These are phyloP conservation scores for Leptopilina myrica DNA, from an alignment of 2,888 invertebrate species.

Conservation along the genomic window DNA sequence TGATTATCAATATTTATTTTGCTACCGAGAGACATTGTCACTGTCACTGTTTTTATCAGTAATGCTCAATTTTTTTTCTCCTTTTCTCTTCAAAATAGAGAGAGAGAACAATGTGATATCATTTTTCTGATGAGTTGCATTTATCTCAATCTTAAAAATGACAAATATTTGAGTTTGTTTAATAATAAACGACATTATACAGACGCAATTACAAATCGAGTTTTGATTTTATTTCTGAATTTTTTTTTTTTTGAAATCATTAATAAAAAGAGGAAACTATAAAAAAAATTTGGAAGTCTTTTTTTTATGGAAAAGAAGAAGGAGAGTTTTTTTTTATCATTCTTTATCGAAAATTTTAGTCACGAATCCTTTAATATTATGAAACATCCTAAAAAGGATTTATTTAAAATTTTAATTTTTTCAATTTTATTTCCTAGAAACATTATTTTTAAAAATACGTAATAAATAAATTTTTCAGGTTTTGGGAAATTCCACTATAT, in stretches of 20 bases:
- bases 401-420: no score
- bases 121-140: conserved; percentile 1
- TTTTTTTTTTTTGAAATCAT: conserved; percentile 21
- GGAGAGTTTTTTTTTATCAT: no score
- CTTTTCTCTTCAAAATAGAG: neutral
- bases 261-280: no score
- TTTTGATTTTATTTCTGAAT: neutral
- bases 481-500: conserved; percentile 79
- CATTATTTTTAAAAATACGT: no score
- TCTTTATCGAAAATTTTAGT: no score
- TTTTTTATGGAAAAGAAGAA: no score
- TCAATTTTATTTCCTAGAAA: neutral
- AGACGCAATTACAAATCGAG: neutral
- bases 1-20: conserved; percentile 25
- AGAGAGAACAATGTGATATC: conserved; percentile 26
- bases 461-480: conserved; percentile 66
- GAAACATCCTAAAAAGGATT: no score
- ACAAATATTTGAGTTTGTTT: conserved; percentile 28
- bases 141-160: conserved; percentile 5
- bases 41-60: neutral
- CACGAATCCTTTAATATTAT: no score
- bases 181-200: neutral
- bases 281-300: no score
- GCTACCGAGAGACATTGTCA: conserved; percentile 19
- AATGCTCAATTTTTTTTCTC: neutral